phyloP scores from a whole-genome alignment of 2,797 vertebrate genomes.

The Pseudochirops cupreus region DNA sequence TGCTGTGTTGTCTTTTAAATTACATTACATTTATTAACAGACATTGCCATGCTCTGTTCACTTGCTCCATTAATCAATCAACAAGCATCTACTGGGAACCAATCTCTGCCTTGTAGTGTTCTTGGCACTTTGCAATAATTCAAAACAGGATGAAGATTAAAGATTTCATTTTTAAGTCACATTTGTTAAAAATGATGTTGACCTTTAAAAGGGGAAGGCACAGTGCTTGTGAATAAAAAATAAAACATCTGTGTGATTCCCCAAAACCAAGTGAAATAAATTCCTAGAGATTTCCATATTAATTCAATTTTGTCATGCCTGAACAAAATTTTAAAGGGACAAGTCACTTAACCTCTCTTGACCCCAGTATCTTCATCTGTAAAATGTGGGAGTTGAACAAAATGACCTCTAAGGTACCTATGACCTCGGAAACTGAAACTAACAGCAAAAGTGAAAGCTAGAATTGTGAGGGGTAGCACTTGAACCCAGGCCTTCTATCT shows the following conservation, averaged over 20 bases:
- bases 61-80: constrained; percentile 1
- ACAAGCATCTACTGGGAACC: background rate
- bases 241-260: background rate
- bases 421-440: background rate
- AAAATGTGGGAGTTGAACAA: background rate
- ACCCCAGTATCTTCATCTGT: background rate
- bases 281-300: background rate
- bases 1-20: constrained; percentile 18
- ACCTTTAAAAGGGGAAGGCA: background rate
- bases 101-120: background rate
- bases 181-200: background rate
- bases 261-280: background rate
- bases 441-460: background rate
- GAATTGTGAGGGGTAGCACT: background rate
- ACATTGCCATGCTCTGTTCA: rapidly evolving
- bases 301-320: background rate
- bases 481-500: background rate
- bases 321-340: background rate
- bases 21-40: rapidly evolving
- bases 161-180: rapidly evolving
- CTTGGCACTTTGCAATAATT: background rate
- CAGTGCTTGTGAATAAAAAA: background rate
- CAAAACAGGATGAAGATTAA: background rate
- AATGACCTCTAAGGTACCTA: background rate
- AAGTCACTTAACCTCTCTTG: background rate